Percentiles rank a stretch among this genome's conserved stretches.
phyloP scores from a whole-genome alignment of 2,113 vertebrate genomes.

The Terrapene triunguis region DNA sequence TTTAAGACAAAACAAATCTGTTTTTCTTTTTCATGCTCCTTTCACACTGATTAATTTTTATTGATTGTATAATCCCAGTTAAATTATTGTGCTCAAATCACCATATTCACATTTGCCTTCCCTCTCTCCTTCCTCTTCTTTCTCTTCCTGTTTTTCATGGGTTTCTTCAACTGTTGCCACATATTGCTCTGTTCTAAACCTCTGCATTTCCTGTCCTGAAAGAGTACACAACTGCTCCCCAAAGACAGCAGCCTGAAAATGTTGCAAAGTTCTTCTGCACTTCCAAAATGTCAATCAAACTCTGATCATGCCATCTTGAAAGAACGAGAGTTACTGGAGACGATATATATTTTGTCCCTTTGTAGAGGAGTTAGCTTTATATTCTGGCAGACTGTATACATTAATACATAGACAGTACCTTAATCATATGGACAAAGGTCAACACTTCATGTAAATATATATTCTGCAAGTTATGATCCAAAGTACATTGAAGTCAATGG shows the following conservation, averaged over 20 bases:
- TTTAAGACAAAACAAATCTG: conserved; percentile 65
- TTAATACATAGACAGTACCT: neutral
- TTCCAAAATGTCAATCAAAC: conserved; percentile 36
- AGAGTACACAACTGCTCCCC: conserved; percentile 20
- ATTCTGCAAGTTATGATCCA: neutral
- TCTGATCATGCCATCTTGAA: conserved; percentile 51
- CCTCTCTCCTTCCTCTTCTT: neutral
- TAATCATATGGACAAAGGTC: neutral
- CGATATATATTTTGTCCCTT: conserved; percentile 18
- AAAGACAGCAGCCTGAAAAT: conserved; percentile 30
- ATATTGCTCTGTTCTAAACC: conserved; percentile 54
- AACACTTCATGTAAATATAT: neutral
- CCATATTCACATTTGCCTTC: conserved; percentile 28
- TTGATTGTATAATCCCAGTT: conserved; percentile 65
- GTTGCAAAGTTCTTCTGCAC: conserved; percentile 28
- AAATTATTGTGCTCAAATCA: conserved; percentile 65
- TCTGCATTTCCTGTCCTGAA: conserved; percentile 39
- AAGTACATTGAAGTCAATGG: neutral
- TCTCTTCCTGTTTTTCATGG: conserved; percentile 4
- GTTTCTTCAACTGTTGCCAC: conserved; percentile 56
- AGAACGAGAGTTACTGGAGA: conserved; percentile 1
- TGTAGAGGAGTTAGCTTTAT: conserved; percentile 8
- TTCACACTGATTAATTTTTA: conserved; percentile 62
- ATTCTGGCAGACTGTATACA: neutral
- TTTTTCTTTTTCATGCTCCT: conserved; percentile 6